phyloP scores from a whole-genome alignment of 2,888 invertebrate species.

The Drosophila tripunctata region DNA sequence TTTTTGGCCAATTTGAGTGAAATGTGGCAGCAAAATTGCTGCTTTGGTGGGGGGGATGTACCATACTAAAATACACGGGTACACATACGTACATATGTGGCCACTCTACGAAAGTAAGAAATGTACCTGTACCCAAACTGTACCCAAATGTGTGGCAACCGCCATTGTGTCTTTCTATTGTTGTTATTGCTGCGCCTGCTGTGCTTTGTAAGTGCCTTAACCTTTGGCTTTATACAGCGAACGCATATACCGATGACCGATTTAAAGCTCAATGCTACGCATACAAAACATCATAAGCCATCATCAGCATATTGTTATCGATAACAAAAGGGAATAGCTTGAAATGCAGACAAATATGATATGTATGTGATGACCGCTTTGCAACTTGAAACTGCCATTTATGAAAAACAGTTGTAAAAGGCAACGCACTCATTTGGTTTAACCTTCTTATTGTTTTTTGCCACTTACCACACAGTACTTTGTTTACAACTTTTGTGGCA shows the following conservation, averaged over 20 bases:
- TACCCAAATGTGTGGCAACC: background rate
- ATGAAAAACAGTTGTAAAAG: conserved; percentile 11
- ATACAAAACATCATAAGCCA: conserved; percentile 2
- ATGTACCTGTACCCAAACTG: background rate
- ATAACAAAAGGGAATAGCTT: conserved; percentile 43
- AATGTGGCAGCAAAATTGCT: conserved; percentile 27
- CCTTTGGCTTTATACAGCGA: conserved; percentile 12
- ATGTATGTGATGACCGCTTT: conserved; percentile 8
- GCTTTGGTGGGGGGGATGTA: conserved; percentile 10
- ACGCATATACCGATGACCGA: background rate
- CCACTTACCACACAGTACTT: conserved; percentile 63
- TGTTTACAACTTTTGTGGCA: conserved; percentile 22
- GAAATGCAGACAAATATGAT: conserved; percentile 27
- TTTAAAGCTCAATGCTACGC: conserved; percentile 28
- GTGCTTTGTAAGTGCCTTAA: conserved; percentile 2
- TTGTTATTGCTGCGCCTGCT: background rate
- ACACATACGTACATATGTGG: background rate
- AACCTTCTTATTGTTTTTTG: conserved; percentile 71
- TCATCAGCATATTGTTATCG: conserved; percentile 25
- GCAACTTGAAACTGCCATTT: conserved; percentile 6
- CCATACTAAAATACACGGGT: background rate
- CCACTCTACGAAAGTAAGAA: background rate
- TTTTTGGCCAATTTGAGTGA: conserved; percentile 38
- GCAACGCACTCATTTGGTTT: conserved; percentile 49
- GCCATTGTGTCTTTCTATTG: background rate